Conservation (phyloP, 2,888 invertebrate genomes). For the Xestia sexstrigata region DNA sequence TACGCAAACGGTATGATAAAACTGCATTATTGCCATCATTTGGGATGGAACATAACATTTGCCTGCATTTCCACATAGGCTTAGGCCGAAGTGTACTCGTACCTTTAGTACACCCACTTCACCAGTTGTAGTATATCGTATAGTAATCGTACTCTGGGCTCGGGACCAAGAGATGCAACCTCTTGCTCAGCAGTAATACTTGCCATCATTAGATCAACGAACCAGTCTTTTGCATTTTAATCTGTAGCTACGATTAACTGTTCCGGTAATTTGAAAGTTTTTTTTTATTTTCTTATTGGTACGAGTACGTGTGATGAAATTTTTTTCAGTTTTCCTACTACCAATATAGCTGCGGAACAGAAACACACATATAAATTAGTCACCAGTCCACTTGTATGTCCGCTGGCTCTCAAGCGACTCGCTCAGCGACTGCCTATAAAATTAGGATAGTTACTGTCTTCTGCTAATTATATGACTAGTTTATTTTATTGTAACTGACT, state of each 20-base stretch:
- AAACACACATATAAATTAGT: conserved; percentile 38
- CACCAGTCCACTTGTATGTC: conserved; percentile 50
- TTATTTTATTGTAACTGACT: conserved; percentile 32
- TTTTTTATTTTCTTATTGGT: neutral
- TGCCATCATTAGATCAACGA: neutral
- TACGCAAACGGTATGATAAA: neutral
- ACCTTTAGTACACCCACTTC: neutral
- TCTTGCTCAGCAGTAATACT: neutral
- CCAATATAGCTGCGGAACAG: conserved; percentile 28
- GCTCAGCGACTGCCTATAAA: conserved; percentile 23
- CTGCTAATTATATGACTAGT: conserved; percentile 35
- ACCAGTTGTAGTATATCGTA: neutral
- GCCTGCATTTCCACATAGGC: neutral
- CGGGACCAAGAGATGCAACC: neutral
- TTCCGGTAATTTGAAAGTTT: neutral
- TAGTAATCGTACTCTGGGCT: neutral
- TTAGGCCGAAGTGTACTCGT: too few species aligned
- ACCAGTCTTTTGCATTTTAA: neutral
- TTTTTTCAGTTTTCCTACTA: conserved; percentile 6
- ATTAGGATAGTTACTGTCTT: conserved; percentile 41
- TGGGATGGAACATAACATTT: neutral
- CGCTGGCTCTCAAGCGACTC: conserved; percentile 28
- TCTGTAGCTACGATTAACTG: neutral
- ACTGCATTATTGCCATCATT: neutral
- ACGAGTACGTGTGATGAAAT: neutral